Percentiles rank a stretch among this genome's conserved stretches.
Conservation (phyloP, 1,140 invertebrate genomes). For the Helicoverpa armigera region DNA sequence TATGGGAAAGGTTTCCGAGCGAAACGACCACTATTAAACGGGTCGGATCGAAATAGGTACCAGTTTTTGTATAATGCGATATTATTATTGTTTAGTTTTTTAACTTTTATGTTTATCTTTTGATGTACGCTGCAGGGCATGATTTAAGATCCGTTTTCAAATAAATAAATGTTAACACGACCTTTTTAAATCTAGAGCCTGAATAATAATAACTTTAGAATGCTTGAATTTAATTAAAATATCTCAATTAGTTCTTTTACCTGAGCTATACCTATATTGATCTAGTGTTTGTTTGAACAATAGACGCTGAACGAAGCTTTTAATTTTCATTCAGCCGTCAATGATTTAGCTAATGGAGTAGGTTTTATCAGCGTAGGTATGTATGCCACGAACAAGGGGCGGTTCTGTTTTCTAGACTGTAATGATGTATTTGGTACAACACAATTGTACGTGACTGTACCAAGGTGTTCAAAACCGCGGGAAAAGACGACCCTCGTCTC, state of each 20-base stretch:
- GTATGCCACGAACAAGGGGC: constrained; percentile 7
- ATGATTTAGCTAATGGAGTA: constrained; percentile 6
- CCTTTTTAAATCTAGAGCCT: background rate
- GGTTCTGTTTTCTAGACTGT: background rate
- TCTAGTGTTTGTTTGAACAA: constrained; percentile 2
- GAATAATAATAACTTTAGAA: background rate
- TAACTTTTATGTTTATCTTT: constrained; percentile 37
- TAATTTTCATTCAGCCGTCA: background rate
- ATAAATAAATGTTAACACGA: constrained; percentile 15
- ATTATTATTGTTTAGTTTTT: constrained; percentile 41
- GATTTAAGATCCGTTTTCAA: constrained; percentile 1
- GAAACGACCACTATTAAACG: constrained; percentile 47
- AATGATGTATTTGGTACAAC: background rate
- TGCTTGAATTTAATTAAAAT: background rate
- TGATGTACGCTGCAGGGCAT: constrained; percentile 33
- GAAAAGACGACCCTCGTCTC: constrained; percentile 9
- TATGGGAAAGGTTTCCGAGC: constrained; percentile 54
- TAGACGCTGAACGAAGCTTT: background rate
- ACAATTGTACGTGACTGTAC: background rate
- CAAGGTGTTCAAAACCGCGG: background rate
- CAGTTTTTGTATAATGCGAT: constrained; percentile 37
- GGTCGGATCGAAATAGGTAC: constrained; percentile 39
- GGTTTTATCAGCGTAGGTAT: background rate
- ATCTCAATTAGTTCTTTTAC: background rate
- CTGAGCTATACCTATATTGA: background rate